These are phyloP conservation scores for Synaphobranchus kaupii DNA, from an alignment of 2,797 vertebrate genomes.

Conservation along the genomic window DNA sequence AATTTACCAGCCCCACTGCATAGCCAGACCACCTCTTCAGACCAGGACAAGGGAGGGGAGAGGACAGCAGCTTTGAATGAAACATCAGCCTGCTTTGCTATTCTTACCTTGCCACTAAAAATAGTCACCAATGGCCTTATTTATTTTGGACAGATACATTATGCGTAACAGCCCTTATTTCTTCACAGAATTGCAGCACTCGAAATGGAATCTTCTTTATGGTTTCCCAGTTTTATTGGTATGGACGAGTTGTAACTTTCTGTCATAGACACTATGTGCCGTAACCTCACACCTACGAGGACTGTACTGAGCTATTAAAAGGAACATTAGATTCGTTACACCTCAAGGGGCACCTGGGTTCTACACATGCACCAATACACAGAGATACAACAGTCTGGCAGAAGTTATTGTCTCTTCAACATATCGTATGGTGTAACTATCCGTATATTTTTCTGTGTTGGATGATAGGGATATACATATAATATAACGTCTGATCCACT, in stretches of 20 bases:
- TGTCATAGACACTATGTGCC: neutral
- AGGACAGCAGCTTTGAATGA: neutral
- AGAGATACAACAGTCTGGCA: neutral
- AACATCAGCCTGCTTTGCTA: neutral
- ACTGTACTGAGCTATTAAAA: neutral
- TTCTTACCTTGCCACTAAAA: conserved; percentile 9
- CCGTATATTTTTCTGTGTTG: neutral
- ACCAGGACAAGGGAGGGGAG: neutral
- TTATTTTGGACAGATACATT: neutral
- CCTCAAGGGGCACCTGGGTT: neutral
- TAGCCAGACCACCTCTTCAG: no score
- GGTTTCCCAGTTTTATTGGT: neutral
- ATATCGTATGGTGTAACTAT: neutral
- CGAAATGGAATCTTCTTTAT: neutral
- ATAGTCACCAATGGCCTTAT: neutral
- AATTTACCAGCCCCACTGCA: neutral
- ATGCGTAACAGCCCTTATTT: neutral
- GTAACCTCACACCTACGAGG: neutral
- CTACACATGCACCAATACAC: neutral
- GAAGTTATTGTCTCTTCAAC: neutral
- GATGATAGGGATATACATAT: neutral
- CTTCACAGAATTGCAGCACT: neutral
- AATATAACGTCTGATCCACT: neutral
- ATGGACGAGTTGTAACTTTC: neutral
- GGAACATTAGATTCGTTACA: neutral